phyloP scores from a whole-genome alignment of 2,888 invertebrate species.

The Phragmatobia fuliginosa region DNA sequence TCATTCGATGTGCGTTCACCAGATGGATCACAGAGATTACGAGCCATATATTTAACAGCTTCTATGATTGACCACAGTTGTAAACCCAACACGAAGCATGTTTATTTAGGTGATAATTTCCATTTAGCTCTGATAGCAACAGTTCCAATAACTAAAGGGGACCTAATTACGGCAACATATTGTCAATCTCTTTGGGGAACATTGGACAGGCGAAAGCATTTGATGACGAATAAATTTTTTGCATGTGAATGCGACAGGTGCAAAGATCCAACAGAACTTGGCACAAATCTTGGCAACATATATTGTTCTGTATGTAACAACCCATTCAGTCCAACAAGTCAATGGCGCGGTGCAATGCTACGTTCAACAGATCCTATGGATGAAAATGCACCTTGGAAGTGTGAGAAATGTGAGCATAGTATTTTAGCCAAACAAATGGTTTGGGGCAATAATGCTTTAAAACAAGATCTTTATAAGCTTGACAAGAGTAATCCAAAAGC shows the following conservation, averaged over 20 bases:
- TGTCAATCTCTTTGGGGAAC: conserved; percentile 91
- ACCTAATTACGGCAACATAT: conserved; percentile 89
- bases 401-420: conserved; percentile 87
- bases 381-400: conserved; percentile 88
- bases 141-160: conserved; percentile 89
- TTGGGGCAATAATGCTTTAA: conserved; percentile 88
- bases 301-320: conserved; percentile 88
- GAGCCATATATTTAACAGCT: conserved; percentile 89
- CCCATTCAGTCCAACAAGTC: conserved; percentile 60
- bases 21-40: conserved; percentile 80
- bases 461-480: conserved; percentile 85
- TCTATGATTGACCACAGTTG: conserved; percentile 92
- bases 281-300: conserved; percentile 88
- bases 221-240: conserved; percentile 89
- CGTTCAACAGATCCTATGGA: conserved; percentile 88
- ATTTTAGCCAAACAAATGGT: conserved; percentile 87
- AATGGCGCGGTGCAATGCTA: conserved; percentile 79
- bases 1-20: conserved; percentile 89
- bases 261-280: conserved; percentile 89
- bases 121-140: conserved; percentile 89
- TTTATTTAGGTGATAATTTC: conserved; percentile 87
- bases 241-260: conserved; percentile 90
- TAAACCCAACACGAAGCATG: conserved; percentile 90
- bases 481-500: conserved; percentile 84
- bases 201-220: conserved; percentile 87